Evolutionary conservation across 2,113 vertebrate species (phyloP).

Genomic region (Antennarius striatus): DNA sequence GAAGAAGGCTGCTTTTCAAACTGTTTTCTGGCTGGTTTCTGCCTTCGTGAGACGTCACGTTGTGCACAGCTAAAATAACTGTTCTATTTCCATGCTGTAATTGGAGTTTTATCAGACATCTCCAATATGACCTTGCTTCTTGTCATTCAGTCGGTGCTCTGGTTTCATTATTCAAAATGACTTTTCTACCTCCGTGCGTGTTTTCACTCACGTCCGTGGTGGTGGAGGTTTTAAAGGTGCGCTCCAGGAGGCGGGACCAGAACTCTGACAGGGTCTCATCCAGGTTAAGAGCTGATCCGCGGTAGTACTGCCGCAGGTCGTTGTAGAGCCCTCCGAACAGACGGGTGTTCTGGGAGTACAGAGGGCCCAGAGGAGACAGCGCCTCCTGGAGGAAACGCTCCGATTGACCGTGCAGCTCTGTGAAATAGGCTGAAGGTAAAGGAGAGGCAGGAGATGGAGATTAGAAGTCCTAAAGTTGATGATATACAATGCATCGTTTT

Average conservation of each 20-base stretch:
- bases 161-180: background rate
- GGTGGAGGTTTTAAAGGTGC: slow-evolving; percentile 81
- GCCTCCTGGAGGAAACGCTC: slow-evolving; percentile 87
- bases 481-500: no score
- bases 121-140: no score
- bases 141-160: background rate
- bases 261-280: slow-evolving; percentile 91
- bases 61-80: no score
- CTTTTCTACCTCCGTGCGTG: no score
- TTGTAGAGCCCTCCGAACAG: slow-evolving; percentile 86
- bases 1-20: background rate
- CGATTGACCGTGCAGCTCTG: slow-evolving; percentile 85
- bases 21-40: no score
- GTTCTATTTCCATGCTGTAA: no score
- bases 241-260: slow-evolving; percentile 90
- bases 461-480: background rate
- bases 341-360: slow-evolving; percentile 83
- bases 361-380: slow-evolving; percentile 79
- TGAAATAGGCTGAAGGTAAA: slow-evolving; percentile 85
- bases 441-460: background rate
- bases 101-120: no score
- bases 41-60: no score
- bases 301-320: slow-evolving; percentile 88
- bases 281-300: slow-evolving; percentile 88
- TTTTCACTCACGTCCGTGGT: slow-evolving; percentile 68